These are phyloP conservation scores for Myioborus melanocephalus DNA, from an alignment of 2,797 vertebrate genomes.

Conservation along the genomic window DNA sequence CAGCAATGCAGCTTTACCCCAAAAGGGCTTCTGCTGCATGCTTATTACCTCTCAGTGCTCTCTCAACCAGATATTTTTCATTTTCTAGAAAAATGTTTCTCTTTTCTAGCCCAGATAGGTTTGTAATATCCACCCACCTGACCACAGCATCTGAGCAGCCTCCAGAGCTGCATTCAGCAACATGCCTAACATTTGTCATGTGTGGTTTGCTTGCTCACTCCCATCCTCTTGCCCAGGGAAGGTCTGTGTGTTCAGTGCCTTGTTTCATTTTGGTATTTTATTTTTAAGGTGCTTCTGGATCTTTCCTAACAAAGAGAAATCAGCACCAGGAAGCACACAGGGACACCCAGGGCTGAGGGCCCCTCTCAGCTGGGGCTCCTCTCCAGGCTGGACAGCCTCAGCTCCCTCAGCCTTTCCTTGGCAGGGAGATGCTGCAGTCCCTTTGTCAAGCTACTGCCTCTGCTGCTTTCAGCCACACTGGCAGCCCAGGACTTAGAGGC, in stretches of 20 bases:
- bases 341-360: neutral
- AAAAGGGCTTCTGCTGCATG: neutral
- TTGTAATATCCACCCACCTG: neutral
- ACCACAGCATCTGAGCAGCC: neutral
- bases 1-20: accelerated
- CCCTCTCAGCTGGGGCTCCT: neutral
- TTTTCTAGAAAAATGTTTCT: neutral
- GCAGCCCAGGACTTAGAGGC: neutral
- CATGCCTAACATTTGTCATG: neutral
- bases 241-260: neutral
- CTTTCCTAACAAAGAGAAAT: neutral
- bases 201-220: neutral
- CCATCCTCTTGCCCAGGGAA: neutral
- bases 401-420: neutral
- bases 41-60: neutral
- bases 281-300: neutral
- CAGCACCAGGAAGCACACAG: neutral
- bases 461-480: neutral
- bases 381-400: neutral
- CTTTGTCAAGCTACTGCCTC: neutral
- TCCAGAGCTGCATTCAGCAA: neutral
- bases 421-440: neutral
- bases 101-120: neutral
- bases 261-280: neutral
- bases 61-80: neutral